Evolutionary conservation across 1,140 invertebrate genomes (phyloP), one percentile per base, ranked within the genome.

Genomic region (Cheumatopsyche charites): DNA sequence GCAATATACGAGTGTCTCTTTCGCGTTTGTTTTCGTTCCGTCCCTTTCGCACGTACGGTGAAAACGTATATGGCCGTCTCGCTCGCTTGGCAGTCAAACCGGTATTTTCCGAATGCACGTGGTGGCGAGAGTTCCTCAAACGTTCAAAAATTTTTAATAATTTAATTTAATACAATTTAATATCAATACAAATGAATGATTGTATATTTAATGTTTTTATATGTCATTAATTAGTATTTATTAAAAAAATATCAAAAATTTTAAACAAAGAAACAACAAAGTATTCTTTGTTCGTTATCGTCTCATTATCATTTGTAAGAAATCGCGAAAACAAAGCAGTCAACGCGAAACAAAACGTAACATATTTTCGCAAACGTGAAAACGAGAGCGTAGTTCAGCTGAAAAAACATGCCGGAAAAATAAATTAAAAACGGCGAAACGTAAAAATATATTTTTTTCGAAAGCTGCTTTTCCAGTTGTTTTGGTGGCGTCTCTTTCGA

Each of bases 11-110:
- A 4, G 4, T 1, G 61, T 71, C 70, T 49, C 70, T 71, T 17
- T 71, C 61, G 23, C 62, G 49, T 83, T 84, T 84, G 82, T 84
- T 84, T 84, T 81, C 81, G 80, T 82, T 80, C 79, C 78, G 77
- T 84, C 82, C 83, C 82, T 79, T 23, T 58, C 21, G 4, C 12
- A 26, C 23, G 0, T 11, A 19, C 13, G 1, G 19, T 13, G 3
- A 70, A 82, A 79, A 73, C n/a, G 73, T 58, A 81, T 68, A 72
- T 71, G 63, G 67, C 67, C 67, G 72, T 29, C 36, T 68, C 67
- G n/a, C 49, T 41, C 55, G 7, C 11, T 5, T 5, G 11, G 15
- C 55, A 58, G 21, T 58, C 2, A 25, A 58, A 58, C 55, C 55
- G 55, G 55, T 58, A 58, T 58, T 58, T 58, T 25, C 55, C 55